Evolutionary conservation across 2,797 vertebrate species (phyloP).

Genomic region (Falco berigora): DNA sequence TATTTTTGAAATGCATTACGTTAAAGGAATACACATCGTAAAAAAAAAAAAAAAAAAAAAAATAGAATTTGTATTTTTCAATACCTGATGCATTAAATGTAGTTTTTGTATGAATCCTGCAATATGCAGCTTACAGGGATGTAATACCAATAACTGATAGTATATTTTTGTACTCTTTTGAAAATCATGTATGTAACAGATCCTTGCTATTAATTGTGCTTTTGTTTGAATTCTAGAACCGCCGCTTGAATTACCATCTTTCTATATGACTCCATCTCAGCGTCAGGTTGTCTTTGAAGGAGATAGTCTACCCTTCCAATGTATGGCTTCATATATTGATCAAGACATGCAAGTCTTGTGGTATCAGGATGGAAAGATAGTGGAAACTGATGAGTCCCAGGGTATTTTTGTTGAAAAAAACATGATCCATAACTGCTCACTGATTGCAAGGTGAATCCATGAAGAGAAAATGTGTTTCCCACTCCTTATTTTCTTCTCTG

Average conservation of each 20-base stretch:
- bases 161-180: neutral
- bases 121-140: neutral
- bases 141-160: neutral
- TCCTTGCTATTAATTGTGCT: neutral
- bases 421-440: constrained; percentile 95
- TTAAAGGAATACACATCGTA: neutral
- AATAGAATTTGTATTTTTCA: neutral
- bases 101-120: neutral
- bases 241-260: constrained; percentile 92
- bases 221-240: constrained; percentile 76
- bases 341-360: constrained; percentile 97
- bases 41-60: neutral
- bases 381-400: constrained; percentile 87
- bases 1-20: neutral
- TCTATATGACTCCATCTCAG: constrained; percentile 94
- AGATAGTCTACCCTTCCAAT: constrained; percentile 95
- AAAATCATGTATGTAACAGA: neutral
- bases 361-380: constrained; percentile 94
- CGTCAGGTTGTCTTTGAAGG: constrained; percentile 96
- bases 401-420: constrained; percentile 96
- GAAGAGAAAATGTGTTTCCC: neutral
- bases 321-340: constrained; percentile 92
- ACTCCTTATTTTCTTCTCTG: neutral
- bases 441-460: constrained; percentile 87
- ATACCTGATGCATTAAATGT: fast-evolving